These are phyloP conservation scores for Choreutis nemorana DNA, from an alignment of 2,888 invertebrate genomes.

Conservation along the genomic window DNA sequence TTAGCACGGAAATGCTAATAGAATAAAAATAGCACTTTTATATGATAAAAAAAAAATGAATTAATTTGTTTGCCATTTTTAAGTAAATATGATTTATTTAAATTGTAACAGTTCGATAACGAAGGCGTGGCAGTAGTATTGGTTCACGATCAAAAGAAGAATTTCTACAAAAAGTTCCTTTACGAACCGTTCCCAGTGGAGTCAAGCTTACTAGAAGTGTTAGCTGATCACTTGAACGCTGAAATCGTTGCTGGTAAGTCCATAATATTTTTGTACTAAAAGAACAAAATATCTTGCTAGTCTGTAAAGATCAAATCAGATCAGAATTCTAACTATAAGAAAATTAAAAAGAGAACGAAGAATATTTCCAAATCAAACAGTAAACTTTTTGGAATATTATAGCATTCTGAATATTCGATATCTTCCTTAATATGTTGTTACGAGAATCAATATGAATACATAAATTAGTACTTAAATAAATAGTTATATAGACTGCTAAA, in stretches of 20 bases:
- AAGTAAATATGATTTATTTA: too few species aligned
- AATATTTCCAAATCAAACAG: too few species aligned
- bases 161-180: slow-evolving; percentile 98
- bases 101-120: slow-evolving; percentile 81
- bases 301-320: too few species aligned
- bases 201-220: slow-evolving; percentile 87
- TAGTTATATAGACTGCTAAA: too few species aligned
- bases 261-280: not conserved
- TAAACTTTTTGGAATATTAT: too few species aligned
- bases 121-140: slow-evolving; percentile 88
- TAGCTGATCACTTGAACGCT: slow-evolving; percentile 97
- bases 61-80: slow-evolving; percentile 3
- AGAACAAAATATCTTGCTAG: not conserved
- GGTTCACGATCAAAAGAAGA: slow-evolving; percentile 97
- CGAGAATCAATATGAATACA: too few species aligned
- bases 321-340: too few species aligned
- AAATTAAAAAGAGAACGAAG: too few species aligned
- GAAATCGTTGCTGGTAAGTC: slow-evolving; percentile 82
- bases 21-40: not conserved
- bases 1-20: too few species aligned
- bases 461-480: too few species aligned
- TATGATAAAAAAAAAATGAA: not conserved
- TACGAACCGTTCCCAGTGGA: slow-evolving; percentile 99
- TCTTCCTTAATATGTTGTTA: too few species aligned
- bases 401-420: too few species aligned